Evolutionary conservation across 1,140 invertebrate species (phyloP), one percentile per base, ranked within the genome.

Genomic region (Anadara kagoshimensis): DNA sequence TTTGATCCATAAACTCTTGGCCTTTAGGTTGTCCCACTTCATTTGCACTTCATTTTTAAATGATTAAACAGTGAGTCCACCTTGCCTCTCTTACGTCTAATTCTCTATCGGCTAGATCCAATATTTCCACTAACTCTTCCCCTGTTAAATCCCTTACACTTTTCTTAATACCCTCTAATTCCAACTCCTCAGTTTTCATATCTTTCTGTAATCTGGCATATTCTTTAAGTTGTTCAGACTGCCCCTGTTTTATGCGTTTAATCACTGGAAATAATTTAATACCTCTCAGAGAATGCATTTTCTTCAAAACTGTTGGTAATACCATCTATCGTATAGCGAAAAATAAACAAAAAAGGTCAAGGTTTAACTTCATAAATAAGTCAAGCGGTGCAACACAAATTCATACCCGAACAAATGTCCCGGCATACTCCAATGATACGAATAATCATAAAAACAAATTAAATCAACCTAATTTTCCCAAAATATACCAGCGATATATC

Each of bases 1-100:
- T 43, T n/a, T n/a, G 12, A 41, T 44, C 53, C n/a, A 14, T 0
- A 8, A 70, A 20, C 10, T 49, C 36, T 45, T 70, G 68, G 8
- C 68, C 68, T 22, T 36, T 41, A 20, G 69, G 69, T 53, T 65
- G 69, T 7, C 69, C 69, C 26, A 57, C n/a, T 59, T 45, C 59
- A 62, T 45, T 62, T 8, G 44, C 59, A 62, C n/a, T n/a, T n/a
- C n/a, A n/a, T n/a, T n/a, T n/a, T n/a, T 45, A 29, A 5, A 67
- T 0, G 11, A 56, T 67, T 5, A 67, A 24, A 22, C 16, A 49
- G n/a, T 67, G 53, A 12, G 51, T 29, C 65, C 65, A 56, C 24
- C 65, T 67, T n/a, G 65, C 65, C n/a, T 67, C 65, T 8, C n/a
- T 18, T 12, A 67, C 41, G 36, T 56, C 56, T 5, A n/a, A 10